Base-by-base conservation (phyloP, 2,113 vertebrate species). In the Chauna torquata region DNA sequence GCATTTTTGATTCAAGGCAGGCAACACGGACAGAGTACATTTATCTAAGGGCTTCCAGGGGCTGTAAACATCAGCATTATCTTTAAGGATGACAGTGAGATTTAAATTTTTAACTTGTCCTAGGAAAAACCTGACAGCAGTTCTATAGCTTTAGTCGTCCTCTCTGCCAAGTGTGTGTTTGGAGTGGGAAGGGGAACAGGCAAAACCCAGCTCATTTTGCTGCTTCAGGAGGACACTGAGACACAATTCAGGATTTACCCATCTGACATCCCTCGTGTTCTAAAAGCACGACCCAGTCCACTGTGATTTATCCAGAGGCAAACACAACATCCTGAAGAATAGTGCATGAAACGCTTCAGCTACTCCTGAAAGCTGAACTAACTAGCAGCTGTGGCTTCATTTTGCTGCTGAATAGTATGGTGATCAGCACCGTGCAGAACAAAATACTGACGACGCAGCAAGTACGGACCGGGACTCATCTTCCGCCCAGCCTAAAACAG, bases 61-160 rank as follows among this genome's bases (percentile, higher is more conserved):
- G 69, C 82, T 96, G 38, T 70, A 86, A 90, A 76, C 55, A 93
- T 94, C 90, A 94, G 65, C 72, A 77, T 88, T 84, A 90, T 61
- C 40, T 80, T 90, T 28, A 66, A 64, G 50, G 69, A 75, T 40
- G 36, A 85, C 54, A 78, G 52, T 3, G 40, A 74, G 32, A 84
- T 72, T 69, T 62, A 82, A 58, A 85, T 70, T 87, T 90, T 79
- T 47, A 69, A 50, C 27, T 89, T 83, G 36, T 92, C 54, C 74
- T 34, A 62, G 71, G 47, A 30, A 76, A 94, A 77, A 18, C 12
- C 45, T 70, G 36, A 34, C 42, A 75, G 52, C 27, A 52, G 65
- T 25, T 55, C 38, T 84, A 24, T 25, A 55, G 20, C 5, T 11
- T 66, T 85, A 61, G 16, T 55, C 16, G 27, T 34, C 40, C 65